Conservation (phyloP, 2,113 vertebrate species). For the Abramis brama region DNA sequence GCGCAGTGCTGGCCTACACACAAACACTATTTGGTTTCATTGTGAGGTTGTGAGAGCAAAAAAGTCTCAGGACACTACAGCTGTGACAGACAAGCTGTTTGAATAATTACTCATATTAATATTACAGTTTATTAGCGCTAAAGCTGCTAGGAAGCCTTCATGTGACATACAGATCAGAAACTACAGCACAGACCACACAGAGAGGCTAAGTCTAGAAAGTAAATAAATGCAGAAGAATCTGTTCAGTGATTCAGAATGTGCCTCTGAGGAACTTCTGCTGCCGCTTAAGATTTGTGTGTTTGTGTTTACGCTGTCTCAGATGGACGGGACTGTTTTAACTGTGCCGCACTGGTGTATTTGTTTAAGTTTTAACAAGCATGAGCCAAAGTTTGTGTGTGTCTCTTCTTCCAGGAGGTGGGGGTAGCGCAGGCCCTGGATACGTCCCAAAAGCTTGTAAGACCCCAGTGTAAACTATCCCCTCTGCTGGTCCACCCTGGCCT, state of each 20-base stretch:
- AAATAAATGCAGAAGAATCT: conserved; percentile 1
- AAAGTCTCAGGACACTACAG: not conserved
- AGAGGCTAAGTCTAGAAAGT: not conserved
- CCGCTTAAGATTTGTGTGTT: not conserved
- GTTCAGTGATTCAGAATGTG: not conserved
- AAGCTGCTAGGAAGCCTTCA: not conserved
- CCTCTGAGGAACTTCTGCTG: conserved; percentile 19
- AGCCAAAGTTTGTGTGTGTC: conserved; percentile 25
- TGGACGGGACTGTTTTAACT: not conserved
- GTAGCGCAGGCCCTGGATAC: not conserved
- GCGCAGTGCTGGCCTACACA: not conserved
- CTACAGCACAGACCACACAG: conserved; percentile 7
- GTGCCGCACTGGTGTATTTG: not conserved
- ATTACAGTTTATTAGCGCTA: not conserved
- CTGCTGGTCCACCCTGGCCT: conserved; percentile 3
- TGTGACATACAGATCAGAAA: not conserved
- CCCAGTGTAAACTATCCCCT: conserved; percentile 20
- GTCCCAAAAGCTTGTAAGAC: not conserved
- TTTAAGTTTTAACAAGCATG: conserved; percentile 27
- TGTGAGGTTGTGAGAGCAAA: not conserved
- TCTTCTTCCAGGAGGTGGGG: not conserved
- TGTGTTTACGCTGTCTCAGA: conserved; percentile 24
- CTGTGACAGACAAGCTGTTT: not conserved
- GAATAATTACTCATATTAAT: not conserved
- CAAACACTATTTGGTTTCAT: not conserved